phyloP scores from a whole-genome alignment of 2,888 invertebrate species.

The Lepidocyrtoides sp. region DNA sequence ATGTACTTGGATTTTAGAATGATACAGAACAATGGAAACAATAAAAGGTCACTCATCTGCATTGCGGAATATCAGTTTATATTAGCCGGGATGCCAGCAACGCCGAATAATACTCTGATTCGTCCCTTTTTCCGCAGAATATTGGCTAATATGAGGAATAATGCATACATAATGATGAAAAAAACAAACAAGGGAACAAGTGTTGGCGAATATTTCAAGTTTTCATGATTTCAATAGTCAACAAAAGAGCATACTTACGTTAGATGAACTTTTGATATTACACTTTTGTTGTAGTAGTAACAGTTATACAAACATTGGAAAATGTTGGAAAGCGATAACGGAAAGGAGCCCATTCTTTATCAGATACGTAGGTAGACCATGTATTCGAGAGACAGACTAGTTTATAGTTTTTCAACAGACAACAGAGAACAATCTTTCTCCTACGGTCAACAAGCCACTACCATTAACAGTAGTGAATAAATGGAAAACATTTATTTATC shows the following conservation, averaged over 20 bases:
- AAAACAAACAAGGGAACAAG: background rate
- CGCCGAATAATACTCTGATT: conserved; percentile 3
- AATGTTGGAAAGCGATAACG: background rate
- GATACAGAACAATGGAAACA: conserved; percentile 48
- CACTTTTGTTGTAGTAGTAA: background rate
- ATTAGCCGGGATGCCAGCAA: background rate
- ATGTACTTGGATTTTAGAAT: background rate
- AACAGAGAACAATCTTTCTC: background rate
- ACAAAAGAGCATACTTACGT: background rate
- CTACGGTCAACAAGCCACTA: background rate
- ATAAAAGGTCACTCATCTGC: conserved; percentile 76
- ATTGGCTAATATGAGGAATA: conserved; percentile 34
- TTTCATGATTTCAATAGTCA: background rate
- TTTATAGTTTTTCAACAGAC: background rate
- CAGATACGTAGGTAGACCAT: background rate
- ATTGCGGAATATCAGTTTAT: conserved; percentile 64
- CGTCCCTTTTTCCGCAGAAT: conserved; percentile 5
- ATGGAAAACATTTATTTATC: background rate
- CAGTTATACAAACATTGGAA: background rate
- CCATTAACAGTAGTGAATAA: background rate
- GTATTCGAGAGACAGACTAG: background rate
- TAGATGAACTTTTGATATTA: conserved; percentile 24
- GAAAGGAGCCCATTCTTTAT: background rate
- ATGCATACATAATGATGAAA: conserved; percentile 4
- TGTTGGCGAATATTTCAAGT: background rate